A percentile compares a stretch with the other conserved stretches of the same genome.
These are phyloP conservation scores for Apistogramma diplotaenia DNA, from an alignment of 2,113 vertebrate genomes.

Conservation along the genomic window DNA sequence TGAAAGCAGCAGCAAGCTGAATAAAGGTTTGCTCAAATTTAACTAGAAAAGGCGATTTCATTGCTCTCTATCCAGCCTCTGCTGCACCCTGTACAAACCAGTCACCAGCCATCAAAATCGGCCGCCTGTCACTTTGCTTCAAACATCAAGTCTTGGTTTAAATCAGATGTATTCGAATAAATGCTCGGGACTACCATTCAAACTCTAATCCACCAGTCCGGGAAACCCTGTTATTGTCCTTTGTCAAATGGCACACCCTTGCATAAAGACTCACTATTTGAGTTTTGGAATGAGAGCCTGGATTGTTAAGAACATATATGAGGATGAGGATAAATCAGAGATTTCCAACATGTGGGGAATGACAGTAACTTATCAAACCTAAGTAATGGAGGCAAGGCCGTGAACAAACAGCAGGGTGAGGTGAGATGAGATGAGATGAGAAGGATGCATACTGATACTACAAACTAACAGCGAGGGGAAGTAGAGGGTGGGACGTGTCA, in stretches of 20 bases:
- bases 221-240: constrained; percentile 3
- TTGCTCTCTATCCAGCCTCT: neutral
- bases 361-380: constrained; percentile 23
- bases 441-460: constrained; percentile 36
- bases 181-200: neutral
- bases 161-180: neutral
- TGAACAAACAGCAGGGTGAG: neutral
- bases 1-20: neutral
- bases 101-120: neutral
- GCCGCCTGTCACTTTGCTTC: neutral
- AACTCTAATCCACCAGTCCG: neutral
- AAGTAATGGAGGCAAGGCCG: constrained; percentile 53
- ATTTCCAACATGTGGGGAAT: neutral
- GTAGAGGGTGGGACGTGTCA: constrained; percentile 53
- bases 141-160: neutral
- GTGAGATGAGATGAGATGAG: neutral
- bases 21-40: neutral
- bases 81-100: neutral
- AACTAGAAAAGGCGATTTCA: neutral
- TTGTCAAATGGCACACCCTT: constrained; percentile 22
- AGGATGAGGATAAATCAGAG: constrained; percentile 27
- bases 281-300: neutral
- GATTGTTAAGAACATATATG: constrained; percentile 16
- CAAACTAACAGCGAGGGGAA: constrained; percentile 59
- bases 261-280: constrained; percentile 19